A percentile compares a stretch with the other conserved stretches of the same genome.
These are phyloP conservation scores for Teleopsis dalmanni DNA, from an alignment of 1,140 invertebrate species.

Conservation along the genomic window DNA sequence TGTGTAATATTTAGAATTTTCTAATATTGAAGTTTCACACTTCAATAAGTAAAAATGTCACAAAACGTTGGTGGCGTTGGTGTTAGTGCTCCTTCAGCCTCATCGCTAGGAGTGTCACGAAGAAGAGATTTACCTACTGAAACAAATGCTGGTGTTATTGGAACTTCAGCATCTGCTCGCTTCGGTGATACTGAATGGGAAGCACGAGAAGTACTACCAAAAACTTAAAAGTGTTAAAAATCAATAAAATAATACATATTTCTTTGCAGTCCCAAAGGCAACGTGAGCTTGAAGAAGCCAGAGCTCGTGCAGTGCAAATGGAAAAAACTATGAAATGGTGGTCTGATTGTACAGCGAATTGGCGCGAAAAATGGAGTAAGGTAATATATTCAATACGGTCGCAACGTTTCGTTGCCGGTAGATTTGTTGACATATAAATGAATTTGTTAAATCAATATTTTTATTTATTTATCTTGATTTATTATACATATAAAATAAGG, in stretches of 20 bases:
- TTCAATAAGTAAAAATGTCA: conserved; percentile 19
- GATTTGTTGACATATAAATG: background rate
- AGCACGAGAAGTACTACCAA: conserved; percentile 53
- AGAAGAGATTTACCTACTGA: conserved; percentile 4
- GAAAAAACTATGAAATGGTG: conserved; percentile 99
- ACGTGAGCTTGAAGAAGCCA: conserved; percentile 81
- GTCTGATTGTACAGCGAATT: conserved; percentile 66
- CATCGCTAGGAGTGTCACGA: conserved; percentile 9
- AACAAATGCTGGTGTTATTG: conserved; percentile 20
- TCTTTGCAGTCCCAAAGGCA: conserved; percentile 55
- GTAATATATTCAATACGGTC: conserved; percentile 43
- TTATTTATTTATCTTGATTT: background rate
- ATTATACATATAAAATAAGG: conserved; percentile 38
- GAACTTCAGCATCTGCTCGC: conserved; percentile 28
- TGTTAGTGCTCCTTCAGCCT: conserved; percentile 18
- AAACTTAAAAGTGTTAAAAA: conserved; percentile 5
- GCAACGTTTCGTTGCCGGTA: background rate
- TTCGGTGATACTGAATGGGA: conserved; percentile 61
- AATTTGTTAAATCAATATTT: conserved; percentile 15
- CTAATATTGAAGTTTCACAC: background rate
- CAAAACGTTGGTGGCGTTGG: conserved; percentile 26
- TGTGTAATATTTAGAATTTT: too few species aligned
- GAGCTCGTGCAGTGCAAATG: conserved; percentile 89
- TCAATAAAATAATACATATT: conserved; percentile 1
- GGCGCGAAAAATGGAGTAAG: conserved; percentile 93